Evolutionary conservation across 2,113 vertebrate species (phyloP), one percentile per base, ranked within the genome.

Genomic region (Atractosteus spatula): DNA sequence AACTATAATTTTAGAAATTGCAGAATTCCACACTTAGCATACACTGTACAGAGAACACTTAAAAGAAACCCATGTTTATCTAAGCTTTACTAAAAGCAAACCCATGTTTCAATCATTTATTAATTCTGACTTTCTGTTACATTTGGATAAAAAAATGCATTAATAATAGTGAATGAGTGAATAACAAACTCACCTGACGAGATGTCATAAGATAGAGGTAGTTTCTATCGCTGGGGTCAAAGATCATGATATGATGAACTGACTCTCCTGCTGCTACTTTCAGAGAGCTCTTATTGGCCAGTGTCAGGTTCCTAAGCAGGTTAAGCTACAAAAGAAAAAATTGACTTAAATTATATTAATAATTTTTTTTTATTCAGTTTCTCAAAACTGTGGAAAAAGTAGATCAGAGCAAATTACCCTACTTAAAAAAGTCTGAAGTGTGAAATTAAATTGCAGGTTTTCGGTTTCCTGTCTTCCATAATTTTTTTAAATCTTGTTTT

Each of bases 181-280:
- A 41, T 13, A 12, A 66, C 59, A 75, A 56, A 75, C 94, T 92
- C 84, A 99, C 97, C 86, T 99, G 96, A 76, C 97, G 90, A 66
- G 95, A 94, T 0, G 96, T 98, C 97, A 99, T 99, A 79, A 99
- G 81, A 62, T 98, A 99, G 61, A 99, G 93, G 84, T 92, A 98
- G 75, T 92, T 92, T 12, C 92, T 84, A 84, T 99, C 94, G 0
- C 81, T 91, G 41, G 97, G 95, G 84, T 99, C 96, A 14, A 99
- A 98, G 71, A 95, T 94, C 97, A 99, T 99, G 85, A 97, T 77
- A 61, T 93, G 95, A 79, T 98, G 96, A 69, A 99, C 95, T 0
- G 96, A 85, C 71, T 99, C 95, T 2, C 91, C 89, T 0, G 91
- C 90, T 14, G 93, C 94, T 71, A 98, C 92, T 0, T 89, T 93